A percentile compares a stretch with the other conserved stretches of the same genome.
Evolutionary conservation across 2,113 vertebrate genomes (phyloP).

Genomic region (Poeciliopsis occidentalis): DNA sequence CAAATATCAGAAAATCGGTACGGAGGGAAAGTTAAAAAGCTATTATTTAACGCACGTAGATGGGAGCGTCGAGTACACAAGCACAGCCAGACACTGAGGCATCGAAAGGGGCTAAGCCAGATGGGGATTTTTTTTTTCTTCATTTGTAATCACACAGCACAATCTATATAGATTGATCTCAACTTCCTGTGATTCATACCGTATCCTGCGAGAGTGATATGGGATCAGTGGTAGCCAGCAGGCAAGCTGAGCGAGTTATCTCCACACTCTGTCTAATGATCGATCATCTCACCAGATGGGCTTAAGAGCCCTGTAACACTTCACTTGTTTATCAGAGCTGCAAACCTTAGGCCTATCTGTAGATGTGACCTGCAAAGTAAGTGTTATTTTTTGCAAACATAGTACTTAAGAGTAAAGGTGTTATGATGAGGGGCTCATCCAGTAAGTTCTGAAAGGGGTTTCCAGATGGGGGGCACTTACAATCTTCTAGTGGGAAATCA

Average conservation of each 20-base stretch:
- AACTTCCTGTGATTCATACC: constrained; percentile 81
- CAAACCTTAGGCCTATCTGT: constrained; percentile 51
- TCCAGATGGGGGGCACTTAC: neutral
- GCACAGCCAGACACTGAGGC: constrained; percentile 42
- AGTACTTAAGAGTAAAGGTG: neutral
- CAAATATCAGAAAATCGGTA: constrained; percentile 54
- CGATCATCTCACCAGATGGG: constrained; percentile 76
- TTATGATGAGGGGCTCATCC: neutral
- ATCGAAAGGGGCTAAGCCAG: constrained; percentile 67
- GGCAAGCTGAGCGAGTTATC: constrained; percentile 76
- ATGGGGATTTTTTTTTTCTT: constrained; percentile 59
- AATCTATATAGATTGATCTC: constrained; percentile 80
- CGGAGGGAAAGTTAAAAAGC: constrained; percentile 52
- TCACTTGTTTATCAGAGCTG: constrained; percentile 70
- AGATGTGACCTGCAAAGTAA: constrained; percentile 57
- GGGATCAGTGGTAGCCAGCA: constrained; percentile 74
- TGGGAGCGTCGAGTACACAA: neutral
- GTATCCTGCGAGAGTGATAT: constrained; percentile 72
- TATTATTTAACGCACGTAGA: constrained; percentile 41
- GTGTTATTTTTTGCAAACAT: constrained; percentile 39
- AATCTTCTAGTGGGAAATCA: neutral
- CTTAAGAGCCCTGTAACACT: constrained; percentile 64
- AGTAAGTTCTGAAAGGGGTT: neutral
- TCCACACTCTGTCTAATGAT: constrained; percentile 75
- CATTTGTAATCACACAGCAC: constrained; percentile 72